Base-by-base conservation (phyloP, 2,888 invertebrate genomes). In the Diaphora mendica region DNA sequence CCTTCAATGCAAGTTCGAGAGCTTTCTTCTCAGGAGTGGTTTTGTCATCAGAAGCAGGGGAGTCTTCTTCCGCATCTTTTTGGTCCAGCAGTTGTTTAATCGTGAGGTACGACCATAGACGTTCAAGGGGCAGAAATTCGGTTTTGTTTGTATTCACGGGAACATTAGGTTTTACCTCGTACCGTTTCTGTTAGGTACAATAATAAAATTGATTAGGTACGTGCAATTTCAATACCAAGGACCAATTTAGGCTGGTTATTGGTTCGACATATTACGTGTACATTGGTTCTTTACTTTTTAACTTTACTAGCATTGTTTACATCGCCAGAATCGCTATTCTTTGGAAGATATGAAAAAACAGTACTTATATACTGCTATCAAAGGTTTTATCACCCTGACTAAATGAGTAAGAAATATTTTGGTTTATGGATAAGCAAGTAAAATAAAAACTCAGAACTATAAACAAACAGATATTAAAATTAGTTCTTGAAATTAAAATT, bases 81-180 rank as follows among this genome's bases (percentile, higher is more conserved):
- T 96, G 91, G 85, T 97, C 96, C 67, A 97, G 88, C 73, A 97
- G 91, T 85, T 97, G 97, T 79, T 96, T 96, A 73, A 97, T 96
- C 59, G 96, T 97, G 80, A 97, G 92, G 88, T 97, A 97, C 2
- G 97, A 97, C 97, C 97, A 97, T 70, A 97, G 89, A 44, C 96
- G 91, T 87, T 97, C 96, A 70, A 96, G 87, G 15, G 94, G 96
- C 74, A 92, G 82, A 84, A 85, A 92, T 20, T 82, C 83, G 0
- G 78, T 80, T 64, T 81, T 85, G 65, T 83, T 88, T 33, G 77
- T 85, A 3, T 87, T 87, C 0, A 92, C 86, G 0, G 91, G 89
- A 42, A 89, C 85, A 55, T 87, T 90, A 0, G 91, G 89, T 23
- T 82, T 73, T 65, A 91, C 85, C 77, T 92, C 90, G 85, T 90